Percentiles rank a stretch among this genome's conserved stretches.
Conservation (phyloP, 2,888 invertebrate genomes). For the Drosophila pullipes region DNA sequence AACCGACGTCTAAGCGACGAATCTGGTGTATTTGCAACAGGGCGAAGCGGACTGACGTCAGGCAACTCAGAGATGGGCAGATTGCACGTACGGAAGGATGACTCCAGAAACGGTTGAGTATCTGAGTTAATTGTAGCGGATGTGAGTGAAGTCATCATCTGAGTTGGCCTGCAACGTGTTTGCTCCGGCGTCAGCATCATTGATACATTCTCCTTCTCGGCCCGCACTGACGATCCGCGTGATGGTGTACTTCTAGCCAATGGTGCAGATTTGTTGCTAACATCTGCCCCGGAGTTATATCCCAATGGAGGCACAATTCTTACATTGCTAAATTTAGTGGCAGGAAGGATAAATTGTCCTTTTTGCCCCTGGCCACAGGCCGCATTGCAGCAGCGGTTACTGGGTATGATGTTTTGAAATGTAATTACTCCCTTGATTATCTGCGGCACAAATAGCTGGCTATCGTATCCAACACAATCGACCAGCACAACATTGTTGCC, state of each 20-base stretch:
- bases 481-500: conserved; percentile 77
- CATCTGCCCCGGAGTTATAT: background rate
- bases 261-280: conserved; percentile 29
- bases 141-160: background rate
- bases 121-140: background rate
- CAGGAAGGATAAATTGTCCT: conserved; percentile 22
- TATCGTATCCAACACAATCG: conserved; percentile 72
- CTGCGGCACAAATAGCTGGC: conserved; percentile 81
- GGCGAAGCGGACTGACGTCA: background rate
- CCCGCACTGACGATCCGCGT: background rate
- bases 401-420: conserved; percentile 76
- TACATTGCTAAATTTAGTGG: conserved; percentile 8
- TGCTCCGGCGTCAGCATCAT: conserved; percentile 49
- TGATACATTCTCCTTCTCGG: conserved; percentile 50
- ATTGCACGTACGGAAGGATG: background rate
- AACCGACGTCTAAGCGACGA: background rate
- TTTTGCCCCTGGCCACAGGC: conserved; percentile 30
- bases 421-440: conserved; percentile 77
- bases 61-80: background rate
- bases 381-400: conserved; percentile 71
- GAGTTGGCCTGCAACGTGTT: conserved; percentile 30
- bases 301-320: conserved; percentile 17
- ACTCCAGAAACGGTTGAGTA: background rate
- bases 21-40: background rate
- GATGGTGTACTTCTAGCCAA: conserved; percentile 62